Percentiles rank a stretch among this genome's conserved stretches.
These are phyloP conservation scores for Probosciger aterrimus DNA, from an alignment of 2,113 vertebrate genomes.

Conservation along the genomic window DNA sequence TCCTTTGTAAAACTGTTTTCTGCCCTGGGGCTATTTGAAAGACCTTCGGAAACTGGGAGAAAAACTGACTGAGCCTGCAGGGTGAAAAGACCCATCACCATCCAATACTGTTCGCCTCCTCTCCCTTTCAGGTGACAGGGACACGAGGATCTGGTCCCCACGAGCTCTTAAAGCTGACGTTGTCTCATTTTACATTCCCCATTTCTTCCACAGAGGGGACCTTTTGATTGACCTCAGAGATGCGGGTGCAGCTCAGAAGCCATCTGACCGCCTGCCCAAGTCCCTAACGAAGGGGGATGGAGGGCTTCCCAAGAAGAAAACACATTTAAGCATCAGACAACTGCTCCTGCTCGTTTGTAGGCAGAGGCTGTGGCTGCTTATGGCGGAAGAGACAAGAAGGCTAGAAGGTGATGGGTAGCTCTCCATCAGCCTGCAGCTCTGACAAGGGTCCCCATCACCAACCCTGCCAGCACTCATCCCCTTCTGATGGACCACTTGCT, in stretches of 20 bases:
- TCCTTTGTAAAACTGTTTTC: background rate
- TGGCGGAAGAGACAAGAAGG: background rate
- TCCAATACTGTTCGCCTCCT: background rate
- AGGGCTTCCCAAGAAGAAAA: background rate
- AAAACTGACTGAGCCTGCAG: background rate
- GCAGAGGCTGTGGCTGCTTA: background rate
- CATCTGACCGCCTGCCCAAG: background rate
- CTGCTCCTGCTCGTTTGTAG: background rate
- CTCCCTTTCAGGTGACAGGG: background rate
- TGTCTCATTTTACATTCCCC: background rate
- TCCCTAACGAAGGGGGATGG: accelerated
- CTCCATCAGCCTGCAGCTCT: background rate
- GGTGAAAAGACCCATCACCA: background rate
- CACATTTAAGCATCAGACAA: background rate
- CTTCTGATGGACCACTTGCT: background rate
- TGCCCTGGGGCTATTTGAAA: background rate
- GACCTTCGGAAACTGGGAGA: background rate
- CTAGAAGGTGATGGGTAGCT: background rate
- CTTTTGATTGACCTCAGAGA: background rate
- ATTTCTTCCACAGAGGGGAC: background rate
- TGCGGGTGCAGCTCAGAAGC: background rate
- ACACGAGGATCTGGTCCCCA: background rate
- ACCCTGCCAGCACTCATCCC: background rate
- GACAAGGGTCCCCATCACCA: background rate
- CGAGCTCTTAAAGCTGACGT: background rate